Conservation (phyloP, 2,888 invertebrate genomes). For the Scelioninae gen. 2 region DNA sequence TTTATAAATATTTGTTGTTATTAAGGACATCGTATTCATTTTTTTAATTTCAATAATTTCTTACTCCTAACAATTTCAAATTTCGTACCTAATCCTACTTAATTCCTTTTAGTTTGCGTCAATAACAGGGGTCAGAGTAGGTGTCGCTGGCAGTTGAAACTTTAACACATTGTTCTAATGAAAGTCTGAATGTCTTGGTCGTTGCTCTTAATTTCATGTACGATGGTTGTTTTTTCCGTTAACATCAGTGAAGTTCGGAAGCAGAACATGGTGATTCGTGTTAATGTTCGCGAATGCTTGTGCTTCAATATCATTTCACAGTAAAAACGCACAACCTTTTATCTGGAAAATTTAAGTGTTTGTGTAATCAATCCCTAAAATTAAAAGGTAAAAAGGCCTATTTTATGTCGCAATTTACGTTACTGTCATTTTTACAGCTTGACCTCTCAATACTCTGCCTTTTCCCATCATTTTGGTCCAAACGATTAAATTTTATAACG, state of each 20-base stretch:
- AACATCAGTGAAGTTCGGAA: slow-evolving; percentile 25
- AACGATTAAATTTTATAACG: slow-evolving; percentile 15
- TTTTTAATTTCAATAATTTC: too few species aligned
- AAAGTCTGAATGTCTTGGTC: too few species aligned
- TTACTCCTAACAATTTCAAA: too few species aligned
- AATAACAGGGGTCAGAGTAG: too few species aligned
- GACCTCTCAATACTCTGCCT: slow-evolving; percentile 24
- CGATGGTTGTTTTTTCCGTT: slow-evolving; percentile 32
- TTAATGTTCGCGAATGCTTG: slow-evolving; percentile 7
- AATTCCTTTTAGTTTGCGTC: too few species aligned
- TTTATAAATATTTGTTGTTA: too few species aligned
- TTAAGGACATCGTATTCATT: too few species aligned
- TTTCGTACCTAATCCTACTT: too few species aligned
- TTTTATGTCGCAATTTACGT: slow-evolving; percentile 30
- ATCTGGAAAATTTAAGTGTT: not conserved
- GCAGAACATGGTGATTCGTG: slow-evolving; percentile 14
- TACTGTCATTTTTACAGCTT: slow-evolving; percentile 22
- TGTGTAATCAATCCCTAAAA: not conserved
- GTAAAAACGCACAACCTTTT: slow-evolving; percentile 1
- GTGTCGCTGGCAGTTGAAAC: too few species aligned
- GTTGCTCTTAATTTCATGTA: slow-evolving; percentile 18
- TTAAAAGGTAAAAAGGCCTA: slow-evolving; percentile 9
- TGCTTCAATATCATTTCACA: not conserved
- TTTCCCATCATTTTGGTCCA: slow-evolving; percentile 3
- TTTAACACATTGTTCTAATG: too few species aligned